Evolutionary conservation across 2,888 invertebrate genomes (phyloP).

Genomic region (Uloborus plumipes): DNA sequence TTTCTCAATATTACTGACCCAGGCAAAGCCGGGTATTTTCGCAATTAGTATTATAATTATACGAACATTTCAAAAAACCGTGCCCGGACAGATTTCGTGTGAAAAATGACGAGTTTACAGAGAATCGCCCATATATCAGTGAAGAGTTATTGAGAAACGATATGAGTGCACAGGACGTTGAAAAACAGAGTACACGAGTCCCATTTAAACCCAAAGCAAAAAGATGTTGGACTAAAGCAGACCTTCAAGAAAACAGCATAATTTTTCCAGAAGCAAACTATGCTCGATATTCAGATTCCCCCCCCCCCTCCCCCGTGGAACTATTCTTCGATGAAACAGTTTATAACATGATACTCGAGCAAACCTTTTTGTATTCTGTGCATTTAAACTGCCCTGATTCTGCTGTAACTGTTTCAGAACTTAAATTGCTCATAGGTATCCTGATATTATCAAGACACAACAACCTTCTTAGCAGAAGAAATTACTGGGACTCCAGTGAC

Average conservation of each 20-base stretch:
- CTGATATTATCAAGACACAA: slow-evolving; percentile 6
- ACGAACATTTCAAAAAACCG: too few relatives aligned
- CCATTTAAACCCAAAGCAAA: not conserved
- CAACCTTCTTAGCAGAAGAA: not conserved
- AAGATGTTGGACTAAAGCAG: not conserved
- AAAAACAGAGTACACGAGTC: too few relatives aligned
- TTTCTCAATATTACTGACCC: too few relatives aligned
- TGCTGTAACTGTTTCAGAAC: not conserved
- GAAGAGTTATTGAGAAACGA: not conserved
- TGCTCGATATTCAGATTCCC: not conserved
- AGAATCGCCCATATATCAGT: too few relatives aligned
- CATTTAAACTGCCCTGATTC: not conserved
- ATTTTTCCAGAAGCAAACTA: not conserved
- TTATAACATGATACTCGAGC: not conserved
- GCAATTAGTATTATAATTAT: too few relatives aligned
- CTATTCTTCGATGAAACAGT: not conserved
- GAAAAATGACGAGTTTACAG: too few relatives aligned
- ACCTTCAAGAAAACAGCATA: not conserved
- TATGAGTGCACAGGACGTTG: too few relatives aligned
- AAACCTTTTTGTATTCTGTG: not conserved
- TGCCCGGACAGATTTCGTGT: too few relatives aligned
- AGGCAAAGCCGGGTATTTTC: too few relatives aligned
- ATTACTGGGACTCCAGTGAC: not conserved
- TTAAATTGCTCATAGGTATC: not conserved
- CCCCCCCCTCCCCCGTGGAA: not conserved